Evolutionary conservation across 1,140 invertebrate species (phyloP), one percentile per base, ranked within the genome.

Genomic region (Drosophila rhopaloa): DNA sequence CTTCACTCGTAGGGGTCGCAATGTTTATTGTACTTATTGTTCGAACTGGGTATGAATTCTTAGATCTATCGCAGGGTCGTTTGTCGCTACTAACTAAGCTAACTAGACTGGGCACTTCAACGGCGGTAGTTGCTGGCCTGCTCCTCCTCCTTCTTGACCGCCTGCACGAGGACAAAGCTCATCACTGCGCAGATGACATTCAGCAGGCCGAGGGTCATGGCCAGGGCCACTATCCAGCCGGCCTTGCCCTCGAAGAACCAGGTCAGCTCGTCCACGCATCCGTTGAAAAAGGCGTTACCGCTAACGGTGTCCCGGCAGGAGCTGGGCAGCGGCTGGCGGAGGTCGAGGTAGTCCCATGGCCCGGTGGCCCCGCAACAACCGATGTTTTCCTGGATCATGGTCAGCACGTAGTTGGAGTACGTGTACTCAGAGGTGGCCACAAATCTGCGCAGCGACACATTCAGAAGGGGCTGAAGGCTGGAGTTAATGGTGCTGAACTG

Each of bases 321-420:
- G 10, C 94, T 94, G 1, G 97, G 97, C 35, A 97, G 82, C 0
- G 97, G 96, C 86, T 97, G 96, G 68, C 95, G 94, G 73, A 96
- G 78, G 29, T 93, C 94, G 51, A 96, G 93, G 93, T 96, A 98
- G 91, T 98, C 97, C 90, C 95, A 95, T 0, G 97, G 95, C 0
- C 96, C 96, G 54, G 95, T 95, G 1, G 96, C 96, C 9, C 97
- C 97, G 70, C 97, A 98, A 88, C 97, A 98, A 29, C 96, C 96
- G 76, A 98, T 97, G 70, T 96, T 95, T 94, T 98, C 97, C 92
- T 98, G 97, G 13, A 98, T 95, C 92, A 96, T 94, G 74, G 95
- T 94, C 0, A 98, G 93, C 38, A 96, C 95, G 83, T 29, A 94
- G 86, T 73, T 95, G 93, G 94, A 81, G 95, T 95, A 24, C 94